Evolutionary conservation across 2,113 vertebrate genomes (phyloP), one percentile per base, ranked within the genome.

Genomic region (Chaetops frenatus): DNA sequence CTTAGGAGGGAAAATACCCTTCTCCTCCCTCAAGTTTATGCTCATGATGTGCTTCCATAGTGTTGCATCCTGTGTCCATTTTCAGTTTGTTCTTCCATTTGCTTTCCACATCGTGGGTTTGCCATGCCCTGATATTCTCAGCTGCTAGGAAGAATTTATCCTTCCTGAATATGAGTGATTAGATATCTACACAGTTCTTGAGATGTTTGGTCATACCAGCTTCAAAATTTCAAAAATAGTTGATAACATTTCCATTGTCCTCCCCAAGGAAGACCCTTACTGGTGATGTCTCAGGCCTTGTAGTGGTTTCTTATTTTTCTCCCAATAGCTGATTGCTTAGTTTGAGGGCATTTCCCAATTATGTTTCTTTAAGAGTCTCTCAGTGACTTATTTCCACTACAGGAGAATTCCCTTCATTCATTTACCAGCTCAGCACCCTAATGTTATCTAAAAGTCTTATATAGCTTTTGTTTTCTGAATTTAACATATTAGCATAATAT

Each of bases 401-500:
- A 62, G 27, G 24, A 96, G 66, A 91, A 85, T 80, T 94, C 42
- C 35, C 22, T 82, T 70, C 35, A 73, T 82, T 93, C 38, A 51
- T 91, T 95, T 82, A 71, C 27, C 58, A 79, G 40, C 61, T 88
- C 61, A 93, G 42, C 51, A 91, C 29, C 48, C 53, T 72, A 60
- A 82, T 57, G 67, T 88, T 74, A 93, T 80, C 94, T 87, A 77
- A 80, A 83, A 91, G 53, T 24, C 53, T 88, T 91, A 58, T 18
- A 51, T n/a, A 77, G 80, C 21, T 91, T 87, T 57, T 86, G 74
- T 94, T 95, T 95, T 79, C 84, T 56, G 67, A 89, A 77, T 78
- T 86, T 92, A 92, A 35, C 31, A 27, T 74, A 96, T 96, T 96
- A 93, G 45, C 85, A 95, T 94, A 92, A 86, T 86, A 82, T 91